Base-by-base conservation (phyloP, 2,113 vertebrate species). In the Colaptes auratus region DNA sequence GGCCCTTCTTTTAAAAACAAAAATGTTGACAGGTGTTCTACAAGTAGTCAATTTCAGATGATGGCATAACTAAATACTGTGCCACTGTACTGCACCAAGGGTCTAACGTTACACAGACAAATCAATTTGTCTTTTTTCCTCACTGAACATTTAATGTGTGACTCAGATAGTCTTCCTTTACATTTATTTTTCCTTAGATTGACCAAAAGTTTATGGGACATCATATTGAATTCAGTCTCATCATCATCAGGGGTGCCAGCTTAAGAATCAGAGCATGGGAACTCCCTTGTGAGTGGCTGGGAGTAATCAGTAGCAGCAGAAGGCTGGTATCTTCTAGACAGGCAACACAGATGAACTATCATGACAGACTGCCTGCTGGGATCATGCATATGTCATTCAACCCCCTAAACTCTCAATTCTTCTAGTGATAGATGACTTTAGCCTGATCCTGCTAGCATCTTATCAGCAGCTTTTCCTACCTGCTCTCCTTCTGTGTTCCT, bases 361-460 rank as follows among this genome's bases (percentile, higher is more conserved):
- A 2, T 2, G 20, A 88, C 17, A 73, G 60, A 35, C 13, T 50
- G 21, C 46, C 35, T 23, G 27, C 2, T 30, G 58, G 28, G 24
- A 66, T 36, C 61, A 66, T 2, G 2, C 1, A 6, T 0, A 1
- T 9, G 8, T 39, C 25, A 39, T 18, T 27, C 10, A 78, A 14
- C 13, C 19, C 24, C 27, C 71, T 65, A 50, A 79, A 89, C 23
- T 61, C 39, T 60, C 23, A 8, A 9, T 27, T 81, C 31, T 67
- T 35, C 23, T 48, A 10, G 10, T 48, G 7, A 30, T 27, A 64
- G 15, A 16, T n/a, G 24, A 15, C 8, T 6, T 9, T 48, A 48
- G 10, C 10, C 35, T 70, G 36, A 71, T 59, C 33, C 52, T 90
- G 9, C 25, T 42, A 84, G 28, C 4, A 11, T 7, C n/a, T 64